phyloP scores from a whole-genome alignment of 2,888 invertebrate genomes.

The Aphidoletes aphidimyza region DNA sequence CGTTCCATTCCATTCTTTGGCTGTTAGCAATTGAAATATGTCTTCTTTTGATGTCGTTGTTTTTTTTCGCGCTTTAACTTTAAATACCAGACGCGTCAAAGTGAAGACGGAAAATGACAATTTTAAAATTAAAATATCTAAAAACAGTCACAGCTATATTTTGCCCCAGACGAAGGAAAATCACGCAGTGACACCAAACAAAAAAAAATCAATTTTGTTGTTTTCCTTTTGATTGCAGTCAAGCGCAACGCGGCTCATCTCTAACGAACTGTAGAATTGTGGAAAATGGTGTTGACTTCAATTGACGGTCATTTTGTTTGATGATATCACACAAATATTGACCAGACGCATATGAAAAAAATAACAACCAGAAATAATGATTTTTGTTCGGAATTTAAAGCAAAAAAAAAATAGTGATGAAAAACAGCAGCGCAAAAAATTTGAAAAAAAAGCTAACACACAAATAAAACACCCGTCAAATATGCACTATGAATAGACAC shows the following conservation, averaged over 20 bases:
- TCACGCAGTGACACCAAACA: not conserved
- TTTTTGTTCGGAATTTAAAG: too few species aligned
- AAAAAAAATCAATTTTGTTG: slow-evolving; percentile 9
- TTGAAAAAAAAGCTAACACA: not conserved
- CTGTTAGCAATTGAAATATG: not conserved
- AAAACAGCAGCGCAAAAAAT: not conserved
- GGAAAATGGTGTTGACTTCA: slow-evolving; percentile 6
- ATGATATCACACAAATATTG: slow-evolving; percentile 25
- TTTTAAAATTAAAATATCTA: too few species aligned
- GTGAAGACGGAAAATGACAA: too few species aligned
- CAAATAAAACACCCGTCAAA: not conserved
- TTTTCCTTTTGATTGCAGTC: not conserved
- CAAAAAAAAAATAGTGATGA: too few species aligned
- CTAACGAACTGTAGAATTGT: not conserved
- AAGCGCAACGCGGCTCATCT: too few species aligned
- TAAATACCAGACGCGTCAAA: too few species aligned
- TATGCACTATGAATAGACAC: not conserved
- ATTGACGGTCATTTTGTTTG: not conserved
- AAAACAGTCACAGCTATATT: too few species aligned
- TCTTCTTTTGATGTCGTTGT: too few species aligned
- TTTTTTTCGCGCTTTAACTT: too few species aligned
- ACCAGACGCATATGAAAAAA: too few species aligned
- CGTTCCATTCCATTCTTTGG: not conserved
- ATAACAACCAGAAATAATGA: too few species aligned
- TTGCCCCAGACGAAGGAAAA: too few species aligned